Percentiles rank a stretch among this genome's conserved stretches.
These are phyloP conservation scores for Sebastes matsubarae DNA, from an alignment of 2,797 vertebrate species.

Conservation along the genomic window DNA sequence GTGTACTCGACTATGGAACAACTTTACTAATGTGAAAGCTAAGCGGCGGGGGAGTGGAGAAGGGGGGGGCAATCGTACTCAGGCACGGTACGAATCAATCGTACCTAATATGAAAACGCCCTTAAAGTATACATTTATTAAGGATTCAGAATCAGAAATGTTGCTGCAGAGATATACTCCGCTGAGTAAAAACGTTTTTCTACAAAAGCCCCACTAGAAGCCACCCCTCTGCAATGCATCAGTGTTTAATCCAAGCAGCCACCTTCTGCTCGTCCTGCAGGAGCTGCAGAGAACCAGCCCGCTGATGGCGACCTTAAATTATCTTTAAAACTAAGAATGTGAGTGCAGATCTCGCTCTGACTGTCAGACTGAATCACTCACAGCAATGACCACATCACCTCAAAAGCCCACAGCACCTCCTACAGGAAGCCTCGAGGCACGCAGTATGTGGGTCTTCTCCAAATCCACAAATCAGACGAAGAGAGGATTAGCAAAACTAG, in stretches of 20 bases:
- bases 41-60: too few relatives aligned
- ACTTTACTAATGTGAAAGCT: too few relatives aligned
- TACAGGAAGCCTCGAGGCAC: conserved; percentile 25
- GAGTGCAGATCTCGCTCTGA: neutral
- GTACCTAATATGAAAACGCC: too few relatives aligned
- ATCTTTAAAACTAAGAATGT: neutral
- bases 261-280: neutral
- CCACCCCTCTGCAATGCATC: neutral
- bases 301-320: neutral
- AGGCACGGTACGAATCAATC: too few relatives aligned
- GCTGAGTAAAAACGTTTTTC: neutral
- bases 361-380: neutral
- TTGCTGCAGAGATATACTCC: neutral
- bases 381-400: conserved; percentile 25
- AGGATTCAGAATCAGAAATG: neutral
- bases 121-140: neutral
- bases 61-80: too few relatives aligned
- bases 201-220: neutral
- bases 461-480: conserved; percentile 25
- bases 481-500: conserved; percentile 11
- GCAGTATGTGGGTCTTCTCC: neutral
- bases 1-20: too few relatives aligned
- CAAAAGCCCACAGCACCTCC: conserved; percentile 43
- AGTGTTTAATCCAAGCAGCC: neutral
- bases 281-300: neutral